phyloP scores from a whole-genome alignment of 2,888 invertebrate species.

The Hypena proboscidalis region DNA sequence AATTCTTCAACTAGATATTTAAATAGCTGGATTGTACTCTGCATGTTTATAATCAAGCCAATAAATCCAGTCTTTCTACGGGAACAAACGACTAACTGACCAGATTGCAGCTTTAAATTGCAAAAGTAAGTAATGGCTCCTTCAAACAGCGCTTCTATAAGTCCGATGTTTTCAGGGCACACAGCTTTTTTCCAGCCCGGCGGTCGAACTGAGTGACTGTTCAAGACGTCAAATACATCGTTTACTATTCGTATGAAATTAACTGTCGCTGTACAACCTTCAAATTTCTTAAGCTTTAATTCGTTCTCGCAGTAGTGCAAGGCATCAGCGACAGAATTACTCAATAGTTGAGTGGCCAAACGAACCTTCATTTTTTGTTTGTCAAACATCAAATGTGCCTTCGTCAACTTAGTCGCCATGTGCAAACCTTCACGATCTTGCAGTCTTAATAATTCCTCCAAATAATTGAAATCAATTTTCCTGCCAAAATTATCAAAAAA shows the following conservation, averaged over 20 bases:
- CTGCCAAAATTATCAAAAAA: too few species aligned
- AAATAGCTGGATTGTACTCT: slow-evolving; percentile 24
- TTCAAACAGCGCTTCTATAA: slow-evolving; percentile 2
- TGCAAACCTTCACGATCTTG: slow-evolving; percentile 26
- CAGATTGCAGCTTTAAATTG: slow-evolving; percentile 4
- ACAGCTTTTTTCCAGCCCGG: slow-evolving; percentile 32
- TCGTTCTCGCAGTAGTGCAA: not conserved
- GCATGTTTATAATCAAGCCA: slow-evolving; percentile 28
- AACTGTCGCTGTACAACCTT: too few species aligned
- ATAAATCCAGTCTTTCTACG: slow-evolving; percentile 34
- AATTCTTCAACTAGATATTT: not conserved
- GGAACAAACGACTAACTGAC: slow-evolving; percentile 11
- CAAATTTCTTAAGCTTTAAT: not conserved
- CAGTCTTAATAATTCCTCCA: too few species aligned
- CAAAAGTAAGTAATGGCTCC: too few species aligned
- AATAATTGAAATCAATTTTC: too few species aligned
- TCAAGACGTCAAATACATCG: too few species aligned
- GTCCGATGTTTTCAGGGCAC: slow-evolving; percentile 23
- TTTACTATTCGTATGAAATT: too few species aligned
- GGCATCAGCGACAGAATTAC: slow-evolving; percentile 7
- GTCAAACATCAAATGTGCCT: not conserved
- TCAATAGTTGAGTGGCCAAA: slow-evolving; percentile 16
- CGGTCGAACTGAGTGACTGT: slow-evolving; percentile 6
- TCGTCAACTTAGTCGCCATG: slow-evolving; percentile 18
- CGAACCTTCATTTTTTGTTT: not conserved